These are phyloP conservation scores for Scolopax mira DNA, from an alignment of 2,113 vertebrate genomes.

Conservation along the genomic window DNA sequence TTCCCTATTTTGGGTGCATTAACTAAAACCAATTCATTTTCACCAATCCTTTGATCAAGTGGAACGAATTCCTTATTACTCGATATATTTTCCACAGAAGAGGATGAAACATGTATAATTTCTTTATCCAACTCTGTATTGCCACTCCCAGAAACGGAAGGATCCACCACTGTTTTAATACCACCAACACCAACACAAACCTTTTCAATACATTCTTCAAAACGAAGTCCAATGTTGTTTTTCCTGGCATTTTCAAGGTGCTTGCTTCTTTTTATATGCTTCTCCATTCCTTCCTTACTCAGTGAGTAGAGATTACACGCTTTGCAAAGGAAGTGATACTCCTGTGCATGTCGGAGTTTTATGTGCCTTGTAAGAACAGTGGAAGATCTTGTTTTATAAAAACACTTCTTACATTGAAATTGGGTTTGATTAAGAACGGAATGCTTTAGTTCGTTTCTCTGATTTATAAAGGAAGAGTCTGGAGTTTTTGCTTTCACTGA, in stretches of 20 bases:
- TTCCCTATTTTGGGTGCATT: constrained; percentile 79
- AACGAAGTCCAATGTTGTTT: constrained; percentile 76
- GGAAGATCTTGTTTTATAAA: constrained; percentile 86
- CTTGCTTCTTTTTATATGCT: constrained; percentile 85
- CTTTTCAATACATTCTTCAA: constrained; percentile 86
- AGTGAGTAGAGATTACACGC: constrained; percentile 87
- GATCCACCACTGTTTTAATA: constrained; percentile 68
- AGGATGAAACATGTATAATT: constrained; percentile 25
- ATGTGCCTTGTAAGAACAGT: constrained; percentile 85
- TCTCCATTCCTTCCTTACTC: constrained; percentile 89
- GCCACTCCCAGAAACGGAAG: constrained; percentile 20
- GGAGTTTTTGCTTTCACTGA: constrained; percentile 36
- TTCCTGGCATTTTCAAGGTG: constrained; percentile 85
- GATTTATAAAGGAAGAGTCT: constrained; percentile 31
- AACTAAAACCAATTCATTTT: constrained; percentile 33
- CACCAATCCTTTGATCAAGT: constrained; percentile 8
- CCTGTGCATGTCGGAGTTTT: constrained; percentile 82
- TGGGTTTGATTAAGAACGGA: constrained; percentile 74
- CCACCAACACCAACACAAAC: constrained; percentile 78
- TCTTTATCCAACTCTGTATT: constrained; percentile 51
- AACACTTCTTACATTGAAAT: constrained; percentile 88
- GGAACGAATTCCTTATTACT: constrained; percentile 46
- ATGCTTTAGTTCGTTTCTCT: constrained; percentile 71
- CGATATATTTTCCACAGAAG: neutral
- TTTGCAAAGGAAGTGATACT: constrained; percentile 88